Percentiles rank a stretch among this genome's conserved stretches.
These are phyloP conservation scores for Cepphus grylle DNA, from an alignment of 2,113 vertebrate species.

Conservation along the genomic window DNA sequence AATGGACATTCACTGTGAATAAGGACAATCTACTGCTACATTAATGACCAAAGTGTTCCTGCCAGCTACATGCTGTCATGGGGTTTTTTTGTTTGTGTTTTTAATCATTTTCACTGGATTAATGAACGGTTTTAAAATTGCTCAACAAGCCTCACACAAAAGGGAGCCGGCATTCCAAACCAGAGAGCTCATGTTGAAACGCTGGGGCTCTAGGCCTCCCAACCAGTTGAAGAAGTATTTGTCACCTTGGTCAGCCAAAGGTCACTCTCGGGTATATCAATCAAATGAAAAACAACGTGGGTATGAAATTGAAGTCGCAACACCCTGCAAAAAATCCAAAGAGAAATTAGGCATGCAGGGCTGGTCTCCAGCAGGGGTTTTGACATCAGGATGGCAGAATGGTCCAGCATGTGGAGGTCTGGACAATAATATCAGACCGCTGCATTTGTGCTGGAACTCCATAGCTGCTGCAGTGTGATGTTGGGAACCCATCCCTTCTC, in stretches of 20 bases:
- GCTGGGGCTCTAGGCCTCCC: conserved; percentile 31
- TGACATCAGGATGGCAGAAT: not conserved
- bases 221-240: conserved; percentile 57
- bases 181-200: conserved; percentile 48
- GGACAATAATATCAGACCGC: not conserved
- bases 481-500: not conserved
- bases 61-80: conserved; percentile 44
- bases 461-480: not conserved
- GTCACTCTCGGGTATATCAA: not conserved
- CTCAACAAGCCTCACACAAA: conserved; percentile 14
- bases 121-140: conserved; percentile 40
- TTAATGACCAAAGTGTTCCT: conserved; percentile 38
- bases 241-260: conserved; percentile 64
- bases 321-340: conserved; percentile 5
- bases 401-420: not conserved
- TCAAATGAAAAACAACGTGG: conserved; percentile 36
- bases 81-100: conserved; percentile 36
- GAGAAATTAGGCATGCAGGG: not conserved
- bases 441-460: not conserved
- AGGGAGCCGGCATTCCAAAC: conserved; percentile 52
- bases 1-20: conserved; percentile 27
- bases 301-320: not conserved
- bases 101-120: conserved; percentile 53
- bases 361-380: conserved; percentile 3
- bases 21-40: conserved; percentile 26